phyloP scores from a whole-genome alignment of 2,113 vertebrate genomes.

The Gnathonemus longibarbis region DNA sequence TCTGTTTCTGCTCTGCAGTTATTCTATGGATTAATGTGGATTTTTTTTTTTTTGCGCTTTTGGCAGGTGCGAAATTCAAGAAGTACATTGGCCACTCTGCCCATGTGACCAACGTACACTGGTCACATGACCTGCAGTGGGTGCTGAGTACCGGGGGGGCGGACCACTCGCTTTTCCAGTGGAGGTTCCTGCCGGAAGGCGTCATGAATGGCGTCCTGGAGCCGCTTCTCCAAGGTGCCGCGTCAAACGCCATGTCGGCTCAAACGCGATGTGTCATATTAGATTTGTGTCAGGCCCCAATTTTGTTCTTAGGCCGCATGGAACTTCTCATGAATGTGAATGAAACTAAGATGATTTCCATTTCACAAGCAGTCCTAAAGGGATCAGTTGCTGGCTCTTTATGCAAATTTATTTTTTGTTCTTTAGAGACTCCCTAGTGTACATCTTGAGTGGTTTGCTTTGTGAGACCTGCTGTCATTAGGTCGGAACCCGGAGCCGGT shows the following conservation, averaged over 20 bases:
- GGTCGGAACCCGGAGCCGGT: background rate
- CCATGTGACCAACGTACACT: slow-evolving; percentile 90
- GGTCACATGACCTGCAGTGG: slow-evolving; percentile 96
- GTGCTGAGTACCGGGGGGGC: slow-evolving; percentile 88
- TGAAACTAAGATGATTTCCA: background rate
- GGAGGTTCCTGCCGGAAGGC: slow-evolving; percentile 90
- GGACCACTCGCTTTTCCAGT: slow-evolving; percentile 94
- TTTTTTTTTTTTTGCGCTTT: slow-evolving; percentile 2
- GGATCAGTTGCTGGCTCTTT: background rate
- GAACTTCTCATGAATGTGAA: background rate
- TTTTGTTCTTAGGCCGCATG: background rate
- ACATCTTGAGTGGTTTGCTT: background rate
- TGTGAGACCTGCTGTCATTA: background rate
- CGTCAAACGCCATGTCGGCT: background rate
- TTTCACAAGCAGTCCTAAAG: background rate
- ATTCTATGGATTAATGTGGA: background rate
- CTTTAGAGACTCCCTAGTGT: background rate
- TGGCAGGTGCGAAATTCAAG: slow-evolving; percentile 86
- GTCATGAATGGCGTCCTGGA: slow-evolving; percentile 81
- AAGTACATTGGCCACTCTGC: slow-evolving; percentile 93
- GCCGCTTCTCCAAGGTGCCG: slow-evolving; percentile 75
- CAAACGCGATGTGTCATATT: background rate
- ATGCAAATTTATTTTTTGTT: background rate
- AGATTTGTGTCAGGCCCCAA: background rate
- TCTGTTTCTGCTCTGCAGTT: background rate